Evolutionary conservation across 2,113 vertebrate species (phyloP), one percentile per base, ranked within the genome.

Genomic region (Tiliqua scincoides): DNA sequence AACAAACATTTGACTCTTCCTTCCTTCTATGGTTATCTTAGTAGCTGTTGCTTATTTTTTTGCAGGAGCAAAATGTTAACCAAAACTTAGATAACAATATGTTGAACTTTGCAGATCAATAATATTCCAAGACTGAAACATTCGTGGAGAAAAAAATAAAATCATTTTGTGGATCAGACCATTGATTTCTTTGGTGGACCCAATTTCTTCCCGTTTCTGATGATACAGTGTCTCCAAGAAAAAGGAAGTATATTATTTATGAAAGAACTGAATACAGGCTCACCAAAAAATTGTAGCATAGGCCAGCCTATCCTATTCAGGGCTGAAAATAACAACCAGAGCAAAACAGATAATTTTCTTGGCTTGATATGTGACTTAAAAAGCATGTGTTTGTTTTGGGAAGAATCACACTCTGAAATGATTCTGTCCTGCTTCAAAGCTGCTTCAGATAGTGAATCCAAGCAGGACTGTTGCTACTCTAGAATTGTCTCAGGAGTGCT

Each of bases 1-100:
- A 77, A 17, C 83, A 75, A 54, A 3, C 20, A 3, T 17, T 62
- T 67, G 10, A 25, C 18, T 25, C 57, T 86, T 71, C 20, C 61
- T 61, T 62, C 4, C 0, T 62, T 43, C 40, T 15, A 25, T 0
- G 43, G 18, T 25, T 0, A 0, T 1, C 6, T 1, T 62, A 21
- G 4, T 40, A 67, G 88, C 57, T 67, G 61, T n/a, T 1, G 14
- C 61, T 86, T 30, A 37, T 63, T 23, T 23, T 89, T 57, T 63
- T 30, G 3, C 54, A 54, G 21, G 87, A 43, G 6, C 11, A 68
- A 84, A 87, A 74, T 48, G 68, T 1, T 37, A 62, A 40, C 5
- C 59, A 78, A 35, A n/a, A 71, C 70, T 17, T 15, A 21, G 40
- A 14, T 21, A 68, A 65, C 0, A 27, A 20, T 75, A 3, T 79